Conservation (phyloP, 2,888 invertebrate genomes). For the Stratiomys singularior region DNA sequence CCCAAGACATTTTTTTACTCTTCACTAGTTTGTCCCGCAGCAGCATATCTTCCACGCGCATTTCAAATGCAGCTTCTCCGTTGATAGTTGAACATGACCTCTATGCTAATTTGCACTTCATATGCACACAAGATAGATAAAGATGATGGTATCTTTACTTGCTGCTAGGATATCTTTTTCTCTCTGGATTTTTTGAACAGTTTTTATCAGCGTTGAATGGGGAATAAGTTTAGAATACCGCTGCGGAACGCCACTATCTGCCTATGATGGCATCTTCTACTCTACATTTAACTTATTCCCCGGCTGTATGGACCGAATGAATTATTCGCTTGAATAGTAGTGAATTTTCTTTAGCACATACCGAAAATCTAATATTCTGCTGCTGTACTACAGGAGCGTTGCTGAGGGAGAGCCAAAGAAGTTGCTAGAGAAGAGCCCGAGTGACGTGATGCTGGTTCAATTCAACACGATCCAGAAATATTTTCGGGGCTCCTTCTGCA, state of each 20-base stretch:
- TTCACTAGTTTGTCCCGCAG: not conserved
- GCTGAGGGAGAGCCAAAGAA: no score
- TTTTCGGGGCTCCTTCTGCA: conserved; percentile 35
- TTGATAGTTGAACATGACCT: not conserved
- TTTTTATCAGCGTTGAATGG: not conserved
- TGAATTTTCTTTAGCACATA: conserved; percentile 26
- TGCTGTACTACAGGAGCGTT: not conserved
- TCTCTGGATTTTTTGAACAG: not conserved
- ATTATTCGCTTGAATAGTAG: conserved; percentile 20
- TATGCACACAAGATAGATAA: not conserved
- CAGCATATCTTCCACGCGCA: not conserved
- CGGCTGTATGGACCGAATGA: not conserved
- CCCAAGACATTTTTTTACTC: conserved; percentile 8
- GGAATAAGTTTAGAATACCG: not conserved
- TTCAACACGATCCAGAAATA: not conserved
- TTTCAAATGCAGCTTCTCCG: not conserved
- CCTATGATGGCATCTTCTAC: not conserved
- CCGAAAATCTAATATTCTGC: not conserved
- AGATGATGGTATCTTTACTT: conserved; percentile 3
- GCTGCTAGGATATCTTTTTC: no score
- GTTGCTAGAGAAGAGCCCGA: not conserved
- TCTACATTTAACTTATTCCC: not conserved
- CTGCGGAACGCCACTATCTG: not conserved
- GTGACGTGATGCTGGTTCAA: not conserved
- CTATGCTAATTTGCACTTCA: conserved; percentile 18